phyloP scores from a whole-genome alignment of 2,888 invertebrate species.

The Lycocerus yunnanus region DNA sequence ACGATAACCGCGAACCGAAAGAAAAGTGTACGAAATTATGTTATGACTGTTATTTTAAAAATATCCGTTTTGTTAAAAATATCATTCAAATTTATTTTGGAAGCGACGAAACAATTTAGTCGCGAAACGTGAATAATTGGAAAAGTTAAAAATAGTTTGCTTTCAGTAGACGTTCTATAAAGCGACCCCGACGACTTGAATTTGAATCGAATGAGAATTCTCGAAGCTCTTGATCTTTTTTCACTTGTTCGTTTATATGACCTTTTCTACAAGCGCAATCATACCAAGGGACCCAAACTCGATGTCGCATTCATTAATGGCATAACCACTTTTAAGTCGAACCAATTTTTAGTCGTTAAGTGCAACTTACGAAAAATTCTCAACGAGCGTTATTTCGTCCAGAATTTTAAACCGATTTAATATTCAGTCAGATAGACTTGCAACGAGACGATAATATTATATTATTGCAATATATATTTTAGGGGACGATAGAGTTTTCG shows the following conservation, averaged over 20 bases:
- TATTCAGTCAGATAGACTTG: background rate
- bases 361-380: background rate
- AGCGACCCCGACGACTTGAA: conserved; percentile 38
- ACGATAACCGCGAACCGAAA: conserved; percentile 12
- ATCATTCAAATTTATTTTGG: background rate
- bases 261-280: conserved; percentile 34
- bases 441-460: conserved; percentile 14
- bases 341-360: background rate
- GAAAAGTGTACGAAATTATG: background rate
- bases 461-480: conserved; percentile 10
- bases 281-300: conserved; percentile 32
- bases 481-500: conserved; percentile 18
- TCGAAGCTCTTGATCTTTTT: conserved; percentile 46
- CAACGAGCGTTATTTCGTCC: background rate
- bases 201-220: conserved; percentile 46
- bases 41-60: background rate
- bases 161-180: conserved; percentile 35
- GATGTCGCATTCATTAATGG: conserved; percentile 28
- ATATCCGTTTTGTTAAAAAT: background rate
- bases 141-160: conserved; percentile 6
- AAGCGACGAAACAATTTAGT: background rate
- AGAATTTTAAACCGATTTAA: background rate
- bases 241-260: conserved; percentile 45
- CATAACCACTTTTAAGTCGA: conserved; percentile 13
- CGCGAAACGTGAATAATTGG: background rate